Evolutionary conservation across 2,797 vertebrate species (phyloP), one percentile per base, ranked within the genome.

Genomic region (Trematomus bernacchii): DNA sequence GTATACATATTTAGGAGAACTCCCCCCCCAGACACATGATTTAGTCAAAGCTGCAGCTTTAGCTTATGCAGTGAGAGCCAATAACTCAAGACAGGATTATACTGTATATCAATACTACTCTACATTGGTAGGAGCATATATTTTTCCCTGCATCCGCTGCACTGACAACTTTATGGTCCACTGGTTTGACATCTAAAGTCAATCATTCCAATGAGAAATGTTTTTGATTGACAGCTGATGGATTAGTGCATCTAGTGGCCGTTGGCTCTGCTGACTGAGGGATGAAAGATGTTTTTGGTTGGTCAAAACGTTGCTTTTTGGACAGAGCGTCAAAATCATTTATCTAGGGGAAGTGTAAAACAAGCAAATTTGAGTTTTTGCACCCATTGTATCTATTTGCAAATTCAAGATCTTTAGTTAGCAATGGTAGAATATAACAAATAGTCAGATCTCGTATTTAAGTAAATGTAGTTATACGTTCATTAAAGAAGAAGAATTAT

Each of bases 121-220:
- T 30, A 18, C 70, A 7, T 44, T 65, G 51, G 68, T n/a, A n/a
- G 51, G 12, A 66, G 15, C 64, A 33, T 47, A 62, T 16, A 66
- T 52, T 67, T 61, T 40, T 46, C 11, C 43, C 11, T 16, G n/a
- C 33, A 48, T 70, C 33, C 11, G 37, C 57, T 21, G 44, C 47
- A 30, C 27, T 50, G 73, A 81, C 65, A 73, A 66, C 57, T 63
- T 72, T 27, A 79, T 27, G 76, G 64, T 48, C 57, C 23, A 16
- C 33, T 42, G 66, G 30, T 74, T 57, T 67, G 84, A 86, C 71
- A 63, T 43, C 60, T 12, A 12, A 51, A 67, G 65, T 61, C 62
- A 78, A 67, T 77, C 71, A 73, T 15, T 63, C 52, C 44, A 46
- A n/a, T 62, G 57, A 30, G 44, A 67, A 66, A 43, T 5, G 19